These are phyloP conservation scores for Trididemnum nubilum DNA, from an alignment of 23 tunicate genomes.

Conservation along the genomic window DNA sequence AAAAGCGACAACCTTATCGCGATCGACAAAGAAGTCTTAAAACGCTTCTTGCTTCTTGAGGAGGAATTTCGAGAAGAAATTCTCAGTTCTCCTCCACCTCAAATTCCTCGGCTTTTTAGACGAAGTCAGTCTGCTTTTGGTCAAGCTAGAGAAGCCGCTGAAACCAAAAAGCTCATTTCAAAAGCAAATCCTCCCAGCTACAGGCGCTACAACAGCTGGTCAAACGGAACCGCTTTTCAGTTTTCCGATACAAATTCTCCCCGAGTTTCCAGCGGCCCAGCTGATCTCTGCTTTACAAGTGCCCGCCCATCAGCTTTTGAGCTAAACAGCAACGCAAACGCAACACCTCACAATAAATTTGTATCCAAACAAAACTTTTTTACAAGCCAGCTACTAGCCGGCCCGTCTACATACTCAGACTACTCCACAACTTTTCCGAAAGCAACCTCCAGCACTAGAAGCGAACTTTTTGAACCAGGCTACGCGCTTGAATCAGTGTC, in stretches of 20 bases:
- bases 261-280: background rate
- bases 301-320: background rate
- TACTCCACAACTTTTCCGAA: background rate
- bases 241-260: background rate
- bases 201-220: slow-evolving; percentile 19
- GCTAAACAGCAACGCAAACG: slow-evolving; percentile 50
- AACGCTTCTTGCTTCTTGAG: background rate
- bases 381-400: background rate
- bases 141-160: slow-evolving; percentile 20
- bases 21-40: background rate
- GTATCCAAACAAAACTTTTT: background rate
- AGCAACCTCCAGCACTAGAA: background rate
- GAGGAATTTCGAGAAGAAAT: background rate
- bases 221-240: background rate
- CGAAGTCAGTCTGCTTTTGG: slow-evolving; percentile 28
- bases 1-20: background rate
- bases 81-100: slow-evolving; percentile 16
- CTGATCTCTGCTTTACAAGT: background rate
- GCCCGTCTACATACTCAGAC: background rate
- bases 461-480: background rate
- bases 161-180: background rate
- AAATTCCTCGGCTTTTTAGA: slow-evolving; percentile 4
- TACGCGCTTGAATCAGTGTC: background rate
- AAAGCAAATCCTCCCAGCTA: background rate
- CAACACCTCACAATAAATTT: slow-evolving; percentile 3